Evolutionary conservation across 2,113 vertebrate species (phyloP).

Genomic region (Platichthys stellatus): DNA sequence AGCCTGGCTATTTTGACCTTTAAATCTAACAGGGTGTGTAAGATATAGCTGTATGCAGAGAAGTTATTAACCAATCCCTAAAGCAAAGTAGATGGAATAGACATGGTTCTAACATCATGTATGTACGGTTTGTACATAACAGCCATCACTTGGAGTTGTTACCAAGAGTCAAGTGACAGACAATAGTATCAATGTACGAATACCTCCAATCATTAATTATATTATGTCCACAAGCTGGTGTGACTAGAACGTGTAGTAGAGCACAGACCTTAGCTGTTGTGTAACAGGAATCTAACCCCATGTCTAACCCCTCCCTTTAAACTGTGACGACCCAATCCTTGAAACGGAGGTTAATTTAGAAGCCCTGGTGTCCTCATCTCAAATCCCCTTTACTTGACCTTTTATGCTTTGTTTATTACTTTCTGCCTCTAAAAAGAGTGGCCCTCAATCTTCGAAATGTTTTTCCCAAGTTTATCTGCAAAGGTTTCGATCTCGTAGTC

Average conservation of each 20-base stretch:
- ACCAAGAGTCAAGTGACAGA: not conserved
- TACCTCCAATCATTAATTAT: not conserved
- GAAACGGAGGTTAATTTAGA: not conserved
- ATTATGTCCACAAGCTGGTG: not conserved
- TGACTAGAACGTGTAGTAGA: constrained; percentile 3
- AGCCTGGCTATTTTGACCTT: not conserved
- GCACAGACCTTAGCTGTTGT: not conserved
- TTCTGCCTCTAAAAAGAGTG: accelerated
- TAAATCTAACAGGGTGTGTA: not conserved
- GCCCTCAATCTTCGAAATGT: constrained; percentile 39
- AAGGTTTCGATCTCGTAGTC: constrained; percentile 75
- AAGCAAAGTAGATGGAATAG: not conserved
- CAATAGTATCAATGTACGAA: not conserved
- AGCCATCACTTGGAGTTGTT: not conserved
- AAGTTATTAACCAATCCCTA: not conserved
- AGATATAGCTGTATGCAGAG: not conserved
- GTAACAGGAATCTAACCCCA: constrained; percentile 4
- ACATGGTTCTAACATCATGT: not conserved
- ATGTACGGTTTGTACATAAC: not conserved
- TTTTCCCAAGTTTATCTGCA: constrained; percentile 74
- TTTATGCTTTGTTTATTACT: not conserved
- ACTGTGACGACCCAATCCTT: not conserved
- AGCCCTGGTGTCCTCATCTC: not conserved
- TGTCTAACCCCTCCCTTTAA: constrained; percentile 15
- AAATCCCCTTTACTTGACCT: constrained; percentile 2